Percentiles rank a stretch among this genome's conserved stretches.
phyloP scores from a whole-genome alignment of 2,113 vertebrate genomes.

The Leuciscus idus region DNA sequence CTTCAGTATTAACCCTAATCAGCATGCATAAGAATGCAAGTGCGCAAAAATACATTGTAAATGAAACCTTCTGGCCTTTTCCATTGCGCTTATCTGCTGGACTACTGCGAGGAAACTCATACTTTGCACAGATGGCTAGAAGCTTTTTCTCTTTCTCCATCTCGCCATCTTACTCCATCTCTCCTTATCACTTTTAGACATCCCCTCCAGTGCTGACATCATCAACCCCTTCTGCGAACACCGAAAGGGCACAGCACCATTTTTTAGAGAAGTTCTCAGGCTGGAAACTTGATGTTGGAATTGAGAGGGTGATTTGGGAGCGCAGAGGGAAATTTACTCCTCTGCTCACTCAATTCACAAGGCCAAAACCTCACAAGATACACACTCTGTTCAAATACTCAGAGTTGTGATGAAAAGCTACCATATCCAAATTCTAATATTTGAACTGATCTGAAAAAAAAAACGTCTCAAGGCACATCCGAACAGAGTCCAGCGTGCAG shows the following conservation, averaged over 20 bases:
- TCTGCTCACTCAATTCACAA: conserved; percentile 9
- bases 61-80: conserved; percentile 43
- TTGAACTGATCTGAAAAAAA: conserved; percentile 5
- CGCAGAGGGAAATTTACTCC: neutral
- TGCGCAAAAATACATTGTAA: conserved; percentile 6
- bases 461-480: neutral
- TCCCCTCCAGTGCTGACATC: conserved; percentile 25
- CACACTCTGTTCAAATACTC: conserved; percentile 18
- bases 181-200: conserved; percentile 18
- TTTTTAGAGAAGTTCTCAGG: conserved; percentile 11
- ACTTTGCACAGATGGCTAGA: conserved; percentile 42
- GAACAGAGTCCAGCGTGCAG: neutral
- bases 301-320: neutral
- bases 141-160: neutral
- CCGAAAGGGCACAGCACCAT: neutral
- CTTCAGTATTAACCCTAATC: conserved; percentile 14
- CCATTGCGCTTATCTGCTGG: conserved; percentile 38
- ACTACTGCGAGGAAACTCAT: conserved; percentile 18
- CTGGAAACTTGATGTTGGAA: conserved; percentile 32
- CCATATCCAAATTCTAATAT: conserved; percentile 11
- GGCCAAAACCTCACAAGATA: conserved; percentile 1
- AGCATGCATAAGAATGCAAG: conserved; percentile 1
- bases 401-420: neutral
- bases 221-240: conserved; percentile 11
- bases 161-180: conserved; percentile 1